Evolutionary conservation across 2,797 vertebrate genomes (phyloP).

Genomic region (Stomatorhinus walkeri): DNA sequence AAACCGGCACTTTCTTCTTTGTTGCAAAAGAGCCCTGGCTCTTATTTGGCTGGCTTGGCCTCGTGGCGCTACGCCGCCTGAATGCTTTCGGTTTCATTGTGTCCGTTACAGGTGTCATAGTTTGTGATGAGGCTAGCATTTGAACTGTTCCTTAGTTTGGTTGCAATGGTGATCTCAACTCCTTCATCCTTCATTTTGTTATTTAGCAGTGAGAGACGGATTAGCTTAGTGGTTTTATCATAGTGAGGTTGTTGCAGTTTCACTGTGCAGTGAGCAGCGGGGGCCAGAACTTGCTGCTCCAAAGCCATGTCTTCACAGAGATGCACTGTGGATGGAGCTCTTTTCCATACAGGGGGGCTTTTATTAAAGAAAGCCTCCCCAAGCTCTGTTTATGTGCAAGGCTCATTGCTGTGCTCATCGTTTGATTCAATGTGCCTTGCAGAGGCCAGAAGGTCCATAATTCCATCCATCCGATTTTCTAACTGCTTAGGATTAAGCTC

Average conservation of each 20-base stretch:
- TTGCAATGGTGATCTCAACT: background rate
- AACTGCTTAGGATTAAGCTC: background rate
- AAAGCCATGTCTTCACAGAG: background rate
- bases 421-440: background rate
- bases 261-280: background rate
- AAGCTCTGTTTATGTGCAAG: background rate
- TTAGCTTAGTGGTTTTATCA: background rate
- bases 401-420: too few relatives aligned
- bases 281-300: background rate
- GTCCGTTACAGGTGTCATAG: background rate
- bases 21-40: background rate
- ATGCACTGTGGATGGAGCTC: background rate
- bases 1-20: conserved; percentile 24
- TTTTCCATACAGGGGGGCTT: background rate
- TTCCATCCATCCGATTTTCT: background rate
- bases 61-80: too few relatives aligned
- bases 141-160: background rate
- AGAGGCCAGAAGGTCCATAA: background rate
- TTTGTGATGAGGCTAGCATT: background rate
- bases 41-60: background rate
- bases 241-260: background rate
- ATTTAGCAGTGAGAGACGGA: background rate
- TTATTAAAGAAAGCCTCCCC: background rate
- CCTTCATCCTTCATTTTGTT: background rate
- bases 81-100: background rate